A percentile compares a stretch with the other conserved stretches of the same genome.
Evolutionary conservation across 1,140 invertebrate genomes (phyloP).

Genomic region (Sycophaga agraensis): DNA sequence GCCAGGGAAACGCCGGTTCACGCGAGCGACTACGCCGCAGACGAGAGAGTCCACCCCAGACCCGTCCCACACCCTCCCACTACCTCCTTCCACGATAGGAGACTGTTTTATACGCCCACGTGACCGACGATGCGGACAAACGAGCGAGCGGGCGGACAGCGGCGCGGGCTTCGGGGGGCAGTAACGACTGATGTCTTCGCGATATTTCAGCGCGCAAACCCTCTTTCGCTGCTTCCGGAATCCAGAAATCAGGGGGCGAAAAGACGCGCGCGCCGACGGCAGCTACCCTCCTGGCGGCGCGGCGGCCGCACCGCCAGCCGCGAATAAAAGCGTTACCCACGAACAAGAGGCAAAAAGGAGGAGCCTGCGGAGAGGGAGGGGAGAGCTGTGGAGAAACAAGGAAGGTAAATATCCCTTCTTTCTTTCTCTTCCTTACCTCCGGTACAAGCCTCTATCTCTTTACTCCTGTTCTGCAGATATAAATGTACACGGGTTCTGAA

Average conservation of each 20-base stretch:
- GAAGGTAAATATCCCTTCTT: slow-evolving; percentile 4
- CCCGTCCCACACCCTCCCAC: too few species aligned
- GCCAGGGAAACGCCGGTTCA: not conserved
- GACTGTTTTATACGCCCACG: slow-evolving; percentile 33
- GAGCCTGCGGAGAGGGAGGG: not conserved
- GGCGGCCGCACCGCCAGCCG: not conserved
- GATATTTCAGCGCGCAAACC: slow-evolving; percentile 37
- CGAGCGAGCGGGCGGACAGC: slow-evolving; percentile 16
- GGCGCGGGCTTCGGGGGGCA: not conserved
- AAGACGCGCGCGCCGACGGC: not conserved
- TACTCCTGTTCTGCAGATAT: not conserved
- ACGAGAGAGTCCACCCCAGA: too few species aligned
- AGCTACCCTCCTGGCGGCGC: not conserved
- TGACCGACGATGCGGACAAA: slow-evolving; percentile 36
- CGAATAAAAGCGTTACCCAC: slow-evolving; percentile 9
- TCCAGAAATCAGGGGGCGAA: slow-evolving; percentile 21
- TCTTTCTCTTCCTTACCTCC: not conserved
- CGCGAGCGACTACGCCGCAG: not conserved
- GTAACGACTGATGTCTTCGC: slow-evolving; percentile 40
- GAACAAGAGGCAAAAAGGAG: not conserved
- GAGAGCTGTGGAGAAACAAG: not conserved
- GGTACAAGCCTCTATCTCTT: not conserved
- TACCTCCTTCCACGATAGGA: slow-evolving; percentile 21
- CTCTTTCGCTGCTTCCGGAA: slow-evolving; percentile 16
- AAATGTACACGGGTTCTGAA: not conserved